These are phyloP conservation scores for Paramormyrops hopkinsi DNA, from an alignment of 2,797 vertebrate species.

Conservation along the genomic window DNA sequence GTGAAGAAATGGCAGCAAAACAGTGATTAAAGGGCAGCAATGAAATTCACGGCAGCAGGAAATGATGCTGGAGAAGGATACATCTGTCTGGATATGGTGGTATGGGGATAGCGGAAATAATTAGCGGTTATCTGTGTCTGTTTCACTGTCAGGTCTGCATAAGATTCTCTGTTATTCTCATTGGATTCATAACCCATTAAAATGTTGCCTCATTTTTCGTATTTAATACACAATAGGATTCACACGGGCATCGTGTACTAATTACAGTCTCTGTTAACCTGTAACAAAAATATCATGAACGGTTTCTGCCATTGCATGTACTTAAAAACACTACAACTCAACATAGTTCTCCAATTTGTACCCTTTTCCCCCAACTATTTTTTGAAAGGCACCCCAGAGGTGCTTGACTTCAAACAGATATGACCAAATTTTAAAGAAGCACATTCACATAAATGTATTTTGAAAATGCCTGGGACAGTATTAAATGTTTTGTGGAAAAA, in stretches of 20 bases:
- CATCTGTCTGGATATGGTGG: conserved; percentile 32
- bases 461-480: conserved; percentile 41
- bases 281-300: conserved; percentile 11
- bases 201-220: conserved; percentile 58
- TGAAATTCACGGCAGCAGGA: conserved; percentile 36
- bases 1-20: conserved; percentile 1
- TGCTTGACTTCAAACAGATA: conserved; percentile 33
- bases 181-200: conserved; percentile 66
- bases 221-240: conserved; percentile 59
- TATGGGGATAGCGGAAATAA: conserved; percentile 57
- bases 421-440: conserved; percentile 3
- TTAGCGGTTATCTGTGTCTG: conserved; percentile 62
- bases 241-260: conserved; percentile 43
- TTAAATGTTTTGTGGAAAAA: conserved; percentile 45
- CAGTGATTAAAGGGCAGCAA: neutral
- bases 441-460: conserved; percentile 15
- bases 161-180: conserved; percentile 63
- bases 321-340: conserved; percentile 28
- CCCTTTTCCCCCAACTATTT: neutral
- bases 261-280: conserved; percentile 33
- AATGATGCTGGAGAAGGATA: conserved; percentile 41
- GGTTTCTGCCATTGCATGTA: neutral
- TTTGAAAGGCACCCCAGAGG: conserved; percentile 31
- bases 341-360: conserved; percentile 46
- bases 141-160: conserved; percentile 60